phyloP scores from a whole-genome alignment of 1,140 invertebrate genomes.

The Thalassaphorura encarpata region DNA sequence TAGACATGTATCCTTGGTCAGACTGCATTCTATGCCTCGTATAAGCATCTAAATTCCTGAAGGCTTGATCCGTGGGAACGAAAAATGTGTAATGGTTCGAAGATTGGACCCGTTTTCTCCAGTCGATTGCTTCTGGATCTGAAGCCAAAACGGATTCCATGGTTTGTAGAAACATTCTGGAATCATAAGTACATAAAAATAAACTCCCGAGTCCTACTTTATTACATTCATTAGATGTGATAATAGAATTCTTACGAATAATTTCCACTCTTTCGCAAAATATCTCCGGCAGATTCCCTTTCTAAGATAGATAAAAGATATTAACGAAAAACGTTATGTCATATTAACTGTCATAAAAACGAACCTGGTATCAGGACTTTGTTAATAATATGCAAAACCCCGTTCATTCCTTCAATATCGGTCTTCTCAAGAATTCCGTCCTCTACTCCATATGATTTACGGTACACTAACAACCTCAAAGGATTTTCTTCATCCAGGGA shows the following conservation, averaged over 20 bases:
- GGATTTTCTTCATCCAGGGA: constrained; percentile 40
- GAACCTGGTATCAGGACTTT: constrained; percentile 41
- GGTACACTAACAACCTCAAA: constrained; percentile 37
- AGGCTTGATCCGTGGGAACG: constrained; percentile 43
- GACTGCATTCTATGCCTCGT: constrained; percentile 35
- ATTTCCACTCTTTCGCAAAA: constrained; percentile 38
- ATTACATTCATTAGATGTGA: no score
- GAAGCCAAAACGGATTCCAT: constrained; percentile 36
- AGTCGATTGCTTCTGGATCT: constrained; percentile 35
- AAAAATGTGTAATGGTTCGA: constrained; percentile 42
- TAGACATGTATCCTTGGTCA: constrained; percentile 36
- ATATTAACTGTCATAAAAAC: no score
- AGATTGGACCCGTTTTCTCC: constrained; percentile 14
- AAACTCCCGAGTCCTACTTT: background rate
- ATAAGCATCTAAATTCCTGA: constrained; percentile 32
- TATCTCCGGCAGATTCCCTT: constrained; percentile 40
- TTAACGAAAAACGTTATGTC: no score
- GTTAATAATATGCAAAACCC: constrained; percentile 46
- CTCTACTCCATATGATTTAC: constrained; percentile 40
- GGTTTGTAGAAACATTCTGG: constrained; percentile 39
- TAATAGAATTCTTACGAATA: constrained; percentile 39
- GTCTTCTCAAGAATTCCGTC: constrained; percentile 39
- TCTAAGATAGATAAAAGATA: no score
- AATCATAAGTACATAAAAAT: background rate
- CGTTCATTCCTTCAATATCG: constrained; percentile 45